phyloP scores from a whole-genome alignment of 2,113 vertebrate species.

The Sphaerodactylus townsendi region DNA sequence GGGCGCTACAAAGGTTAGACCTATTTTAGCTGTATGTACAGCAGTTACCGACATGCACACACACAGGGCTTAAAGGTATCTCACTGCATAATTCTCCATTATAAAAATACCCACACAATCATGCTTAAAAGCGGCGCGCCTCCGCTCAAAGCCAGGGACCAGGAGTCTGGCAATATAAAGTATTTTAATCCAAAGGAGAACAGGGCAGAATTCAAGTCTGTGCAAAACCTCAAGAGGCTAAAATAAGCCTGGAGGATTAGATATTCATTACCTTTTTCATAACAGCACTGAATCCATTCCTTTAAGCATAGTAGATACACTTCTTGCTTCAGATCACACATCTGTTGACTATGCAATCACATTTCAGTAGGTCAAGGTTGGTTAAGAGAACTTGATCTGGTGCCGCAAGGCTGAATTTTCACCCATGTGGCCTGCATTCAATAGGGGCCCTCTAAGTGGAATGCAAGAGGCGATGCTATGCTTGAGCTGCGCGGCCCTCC shows the following conservation, averaged over 20 bases:
- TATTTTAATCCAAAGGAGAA: background rate
- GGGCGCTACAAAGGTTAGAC: background rate
- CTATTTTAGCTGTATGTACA: background rate
- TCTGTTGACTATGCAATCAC: background rate
- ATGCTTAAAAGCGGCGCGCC: background rate
- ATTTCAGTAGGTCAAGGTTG: background rate
- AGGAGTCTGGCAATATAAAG: background rate
- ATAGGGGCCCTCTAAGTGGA: background rate
- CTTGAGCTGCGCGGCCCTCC: accelerated
- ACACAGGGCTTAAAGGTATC: background rate
- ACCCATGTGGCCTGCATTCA: accelerated
- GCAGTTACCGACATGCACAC: background rate
- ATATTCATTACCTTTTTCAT: conserved; percentile 20
- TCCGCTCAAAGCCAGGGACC: background rate
- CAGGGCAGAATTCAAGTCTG: background rate
- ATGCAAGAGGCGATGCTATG: accelerated
- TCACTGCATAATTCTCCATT: background rate
- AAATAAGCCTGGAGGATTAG: conserved; percentile 11
- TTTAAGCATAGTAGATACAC: background rate
- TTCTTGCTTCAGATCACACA: background rate
- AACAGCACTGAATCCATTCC: conserved; percentile 16
- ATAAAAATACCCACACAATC: background rate
- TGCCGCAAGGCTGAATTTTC: background rate
- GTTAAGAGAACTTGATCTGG: conserved; percentile 6
- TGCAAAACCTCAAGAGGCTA: background rate